Evolutionary conservation across 2,888 invertebrate species (phyloP).

Genomic region (Horisme vitalbata): DNA sequence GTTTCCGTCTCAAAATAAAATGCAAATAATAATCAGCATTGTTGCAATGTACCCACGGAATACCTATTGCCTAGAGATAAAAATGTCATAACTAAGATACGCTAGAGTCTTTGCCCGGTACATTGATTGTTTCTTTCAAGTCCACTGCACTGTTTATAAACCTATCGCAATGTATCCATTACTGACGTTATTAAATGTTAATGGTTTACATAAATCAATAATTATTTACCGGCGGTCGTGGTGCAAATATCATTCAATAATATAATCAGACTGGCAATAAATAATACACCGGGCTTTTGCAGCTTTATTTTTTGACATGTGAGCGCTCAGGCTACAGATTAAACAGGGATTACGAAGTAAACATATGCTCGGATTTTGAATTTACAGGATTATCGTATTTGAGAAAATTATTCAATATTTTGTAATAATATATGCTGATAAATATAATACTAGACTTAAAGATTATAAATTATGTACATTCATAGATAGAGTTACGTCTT

Average conservation of each 20-base stretch:
- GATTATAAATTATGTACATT: too few species aligned
- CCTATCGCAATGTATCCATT: slow-evolving; percentile 40
- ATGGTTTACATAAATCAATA: slow-evolving; percentile 54
- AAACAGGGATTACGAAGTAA: slow-evolving; percentile 13
- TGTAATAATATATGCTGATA: too few species aligned
- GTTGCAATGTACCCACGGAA: slow-evolving; percentile 1
- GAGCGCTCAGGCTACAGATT: slow-evolving; percentile 8
- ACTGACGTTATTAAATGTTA: slow-evolving; percentile 51
- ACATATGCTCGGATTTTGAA: slow-evolving; percentile 9
- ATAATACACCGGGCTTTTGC: slow-evolving; percentile 34
- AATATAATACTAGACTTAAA: too few species aligned
- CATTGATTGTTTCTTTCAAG: slow-evolving; percentile 39
- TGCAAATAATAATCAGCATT: too few species aligned
- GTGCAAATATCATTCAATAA: slow-evolving; percentile 48
- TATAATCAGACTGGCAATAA: slow-evolving; percentile 38
- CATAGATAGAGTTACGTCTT: too few species aligned
- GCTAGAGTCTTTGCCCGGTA: slow-evolving; percentile 43
- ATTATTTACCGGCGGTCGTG: slow-evolving; percentile 39
- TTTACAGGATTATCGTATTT: slow-evolving; percentile 13
- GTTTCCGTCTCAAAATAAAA: too few species aligned
- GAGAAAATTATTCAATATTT: too few species aligned
- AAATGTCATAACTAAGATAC: slow-evolving; percentile 42
- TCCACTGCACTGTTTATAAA: slow-evolving; percentile 36
- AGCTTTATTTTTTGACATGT: slow-evolving; percentile 33
- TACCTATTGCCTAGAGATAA: slow-evolving; percentile 39